phyloP scores from a whole-genome alignment of 2,797 vertebrate species.

The Poecilia wingei region DNA sequence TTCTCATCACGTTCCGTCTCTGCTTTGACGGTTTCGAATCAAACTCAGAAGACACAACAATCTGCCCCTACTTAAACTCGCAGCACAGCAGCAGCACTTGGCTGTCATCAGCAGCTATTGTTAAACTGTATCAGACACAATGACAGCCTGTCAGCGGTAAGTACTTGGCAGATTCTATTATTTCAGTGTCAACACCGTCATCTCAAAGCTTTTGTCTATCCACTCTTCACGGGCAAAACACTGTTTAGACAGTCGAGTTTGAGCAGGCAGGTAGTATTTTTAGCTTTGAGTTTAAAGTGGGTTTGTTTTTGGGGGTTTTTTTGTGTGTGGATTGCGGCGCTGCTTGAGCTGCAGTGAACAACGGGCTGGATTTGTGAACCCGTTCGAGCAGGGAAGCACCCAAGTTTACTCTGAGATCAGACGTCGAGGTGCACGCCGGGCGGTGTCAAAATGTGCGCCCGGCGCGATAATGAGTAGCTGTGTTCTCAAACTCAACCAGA shows the following conservation, averaged over 20 bases:
- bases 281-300: conserved; percentile 13
- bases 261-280: conserved; percentile 39
- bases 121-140: conserved; percentile 40
- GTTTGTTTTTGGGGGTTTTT: too few species aligned
- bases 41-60: conserved; percentile 25
- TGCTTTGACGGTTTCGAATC: not conserved
- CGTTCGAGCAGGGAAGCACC: conserved; percentile 16
- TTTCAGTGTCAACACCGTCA: conserved; percentile 44
- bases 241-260: conserved; percentile 26
- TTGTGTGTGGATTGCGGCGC: conserved; percentile 8
- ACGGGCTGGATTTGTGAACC: conserved; percentile 7
- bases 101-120: conserved; percentile 54
- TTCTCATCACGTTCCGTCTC: conserved; percentile 2
- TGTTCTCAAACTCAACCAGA: conserved; percentile 47
- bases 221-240: conserved; percentile 22
- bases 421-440: conserved; percentile 27
- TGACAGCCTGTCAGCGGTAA: conserved; percentile 42
- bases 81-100: not conserved
- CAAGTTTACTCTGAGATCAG: conserved; percentile 21
- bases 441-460: conserved; percentile 41
- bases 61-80: conserved; percentile 1
- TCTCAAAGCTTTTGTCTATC: conserved; percentile 38
- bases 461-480: conserved; percentile 56
- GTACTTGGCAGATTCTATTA: conserved; percentile 29
- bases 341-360: conserved; percentile 14